Evolutionary conservation across 2,888 invertebrate genomes (phyloP).

Genomic region (Amphimallon solstitiale): DNA sequence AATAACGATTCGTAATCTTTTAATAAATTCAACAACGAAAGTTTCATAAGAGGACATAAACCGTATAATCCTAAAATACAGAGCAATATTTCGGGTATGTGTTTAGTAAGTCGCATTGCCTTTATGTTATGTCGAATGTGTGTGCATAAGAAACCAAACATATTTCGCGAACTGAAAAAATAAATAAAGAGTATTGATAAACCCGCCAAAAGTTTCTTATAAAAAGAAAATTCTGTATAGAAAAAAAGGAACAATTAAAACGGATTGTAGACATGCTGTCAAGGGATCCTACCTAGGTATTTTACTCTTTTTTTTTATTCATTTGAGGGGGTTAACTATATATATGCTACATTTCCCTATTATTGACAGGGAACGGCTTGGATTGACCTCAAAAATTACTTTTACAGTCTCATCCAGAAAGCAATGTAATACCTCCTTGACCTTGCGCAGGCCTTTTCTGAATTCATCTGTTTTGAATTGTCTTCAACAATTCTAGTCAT

Average conservation of each 20-base stretch:
- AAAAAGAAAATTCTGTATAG: constrained; percentile 34
- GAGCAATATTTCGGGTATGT: constrained; percentile 21
- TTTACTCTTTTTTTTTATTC: constrained; percentile 35
- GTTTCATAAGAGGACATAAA: constrained; percentile 13
- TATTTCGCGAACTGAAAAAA: constrained; percentile 52
- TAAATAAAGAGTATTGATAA: constrained; percentile 52
- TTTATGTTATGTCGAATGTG: constrained; percentile 60
- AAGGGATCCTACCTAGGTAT: constrained; percentile 62
- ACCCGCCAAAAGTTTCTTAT: constrained; percentile 57
- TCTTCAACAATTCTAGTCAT: constrained; percentile 61
- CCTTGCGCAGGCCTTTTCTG: constrained; percentile 62
- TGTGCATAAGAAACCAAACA: constrained; percentile 64
- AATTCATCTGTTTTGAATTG: constrained; percentile 63
- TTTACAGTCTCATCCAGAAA: constrained; percentile 66
- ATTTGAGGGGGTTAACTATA: constrained; percentile 57
- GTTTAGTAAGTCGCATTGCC: constrained; percentile 37
- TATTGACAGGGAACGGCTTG: constrained; percentile 53
- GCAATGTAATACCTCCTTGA: constrained; percentile 62
- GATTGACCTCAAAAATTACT: constrained; percentile 65
- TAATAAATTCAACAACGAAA: constrained; percentile 11
- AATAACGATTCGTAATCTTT: constrained; percentile 19
- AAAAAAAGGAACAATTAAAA: constrained; percentile 42
- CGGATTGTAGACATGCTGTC: constrained; percentile 52
- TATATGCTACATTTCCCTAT: constrained; percentile 52
- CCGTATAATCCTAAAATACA: constrained; percentile 5